Evolutionary conservation across 2,888 invertebrate genomes (phyloP).

Genomic region (Drosophila paramelanica): DNA sequence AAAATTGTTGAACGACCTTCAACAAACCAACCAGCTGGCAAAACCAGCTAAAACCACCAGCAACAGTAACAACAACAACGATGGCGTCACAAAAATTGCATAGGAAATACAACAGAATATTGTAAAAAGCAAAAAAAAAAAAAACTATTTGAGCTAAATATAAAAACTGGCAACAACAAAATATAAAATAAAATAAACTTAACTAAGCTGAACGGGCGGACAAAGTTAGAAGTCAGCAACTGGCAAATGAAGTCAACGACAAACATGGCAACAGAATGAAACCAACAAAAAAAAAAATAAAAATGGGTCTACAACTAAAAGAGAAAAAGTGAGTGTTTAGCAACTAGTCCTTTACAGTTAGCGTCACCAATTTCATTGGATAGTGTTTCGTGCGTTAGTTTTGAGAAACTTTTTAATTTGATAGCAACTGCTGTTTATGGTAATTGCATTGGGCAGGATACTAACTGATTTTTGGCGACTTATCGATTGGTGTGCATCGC

Average conservation of each 20-base stretch:
- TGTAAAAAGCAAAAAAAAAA: not conserved
- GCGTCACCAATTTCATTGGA: slow-evolving; percentile 24
- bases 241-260: slow-evolving; percentile 58
- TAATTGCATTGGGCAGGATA: slow-evolving; percentile 44
- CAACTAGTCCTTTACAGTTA: slow-evolving; percentile 7
- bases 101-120: slow-evolving; percentile 55
- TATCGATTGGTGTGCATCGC: slow-evolving; percentile 58
- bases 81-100: slow-evolving; percentile 55
- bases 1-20: slow-evolving; percentile 70
- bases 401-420: slow-evolving; percentile 58
- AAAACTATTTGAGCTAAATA: slow-evolving; percentile 14
- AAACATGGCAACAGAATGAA: slow-evolving; percentile 24
- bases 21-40: slow-evolving; percentile 50
- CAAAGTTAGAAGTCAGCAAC: slow-evolving; percentile 61
- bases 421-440: slow-evolving; percentile 57
- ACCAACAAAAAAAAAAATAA: not conserved
- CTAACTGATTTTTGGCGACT: slow-evolving; percentile 5
- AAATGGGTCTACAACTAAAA: not conserved
- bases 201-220: slow-evolving; percentile 35
- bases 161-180: slow-evolving; percentile 34
- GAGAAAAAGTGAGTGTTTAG: slow-evolving; percentile 14
- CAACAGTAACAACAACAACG: slow-evolving; percentile 23
- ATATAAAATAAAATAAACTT: slow-evolving; percentile 20
- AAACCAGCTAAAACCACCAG: slow-evolving; percentile 50
- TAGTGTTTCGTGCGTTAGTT: slow-evolving; percentile 55